Evolutionary conservation across 2,888 invertebrate species (phyloP).

Genomic region (Drosophila anomelani): DNA sequence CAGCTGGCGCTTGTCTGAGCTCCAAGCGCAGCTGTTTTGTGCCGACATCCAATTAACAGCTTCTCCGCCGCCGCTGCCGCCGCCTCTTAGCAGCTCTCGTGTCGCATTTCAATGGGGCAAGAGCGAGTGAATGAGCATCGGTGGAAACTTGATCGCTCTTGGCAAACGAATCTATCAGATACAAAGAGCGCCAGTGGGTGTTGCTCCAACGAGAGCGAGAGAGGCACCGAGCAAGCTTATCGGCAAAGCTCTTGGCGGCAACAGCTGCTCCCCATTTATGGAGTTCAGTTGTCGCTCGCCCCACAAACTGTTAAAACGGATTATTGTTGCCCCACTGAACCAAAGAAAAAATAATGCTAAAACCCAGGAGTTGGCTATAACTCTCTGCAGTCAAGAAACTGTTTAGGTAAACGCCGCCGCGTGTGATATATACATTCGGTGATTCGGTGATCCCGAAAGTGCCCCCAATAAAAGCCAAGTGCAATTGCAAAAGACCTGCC

Average conservation of each 20-base stretch:
- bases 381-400: background rate
- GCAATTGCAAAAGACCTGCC: constrained; percentile 36
- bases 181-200: constrained; percentile 1
- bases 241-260: constrained; percentile 55
- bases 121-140: constrained; percentile 28
- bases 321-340: constrained; percentile 1
- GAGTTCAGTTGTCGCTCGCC: constrained; percentile 64
- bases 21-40: constrained; percentile 51
- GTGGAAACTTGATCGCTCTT: constrained; percentile 40
- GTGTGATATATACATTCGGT: background rate
- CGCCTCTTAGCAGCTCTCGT: constrained; percentile 20
- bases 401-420: constrained; percentile 3
- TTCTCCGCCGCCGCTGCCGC: constrained; percentile 22
- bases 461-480: background rate
- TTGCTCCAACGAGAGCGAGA: background rate
- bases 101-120: constrained; percentile 5
- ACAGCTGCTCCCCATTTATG: constrained; percentile 76
- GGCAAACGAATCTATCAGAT: constrained; percentile 4
- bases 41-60: constrained; percentile 48
- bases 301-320: constrained; percentile 9
- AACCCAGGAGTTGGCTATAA: background rate
- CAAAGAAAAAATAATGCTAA: constrained; percentile 1
- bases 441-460: background rate
- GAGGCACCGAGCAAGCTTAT: constrained; percentile 1
- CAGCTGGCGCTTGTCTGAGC: constrained; percentile 67